phyloP scores from a whole-genome alignment of 2,113 vertebrate genomes.

The Callaeas wilsoni region DNA sequence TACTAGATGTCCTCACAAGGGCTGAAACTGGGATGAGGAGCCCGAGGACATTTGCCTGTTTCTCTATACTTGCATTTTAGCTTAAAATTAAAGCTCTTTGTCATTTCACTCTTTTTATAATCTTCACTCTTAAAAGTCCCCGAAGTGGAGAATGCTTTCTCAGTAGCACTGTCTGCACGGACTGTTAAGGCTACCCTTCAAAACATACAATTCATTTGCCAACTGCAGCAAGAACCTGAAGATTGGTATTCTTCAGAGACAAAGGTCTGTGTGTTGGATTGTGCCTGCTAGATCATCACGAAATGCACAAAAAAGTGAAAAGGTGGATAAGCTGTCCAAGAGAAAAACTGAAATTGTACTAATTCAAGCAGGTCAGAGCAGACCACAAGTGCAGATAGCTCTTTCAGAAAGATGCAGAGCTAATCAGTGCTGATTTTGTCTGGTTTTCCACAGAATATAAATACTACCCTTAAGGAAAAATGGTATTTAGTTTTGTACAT shows the following conservation, averaged over 20 bases:
- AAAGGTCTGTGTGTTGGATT: neutral
- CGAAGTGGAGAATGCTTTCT: neutral
- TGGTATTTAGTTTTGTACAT: neutral
- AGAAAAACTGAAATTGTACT: neutral
- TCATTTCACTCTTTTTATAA: conserved; percentile 11
- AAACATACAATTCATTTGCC: neutral
- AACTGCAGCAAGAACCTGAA: neutral
- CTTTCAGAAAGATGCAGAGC: neutral
- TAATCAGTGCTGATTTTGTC: neutral
- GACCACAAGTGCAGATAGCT: accelerated
- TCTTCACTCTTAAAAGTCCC: neutral
- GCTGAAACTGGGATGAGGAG: conserved; percentile 7
- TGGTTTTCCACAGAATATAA: neutral
- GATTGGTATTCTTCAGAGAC: neutral
- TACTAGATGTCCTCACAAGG: neutral
- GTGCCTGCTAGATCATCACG: neutral
- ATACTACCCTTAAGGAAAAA: neutral
- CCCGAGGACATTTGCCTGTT: conserved; percentile 29
- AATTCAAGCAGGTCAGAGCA: neutral
- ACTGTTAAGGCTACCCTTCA: neutral
- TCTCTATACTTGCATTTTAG: conserved; percentile 37
- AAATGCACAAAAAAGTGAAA: neutral
- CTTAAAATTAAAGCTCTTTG: conserved; percentile 53
- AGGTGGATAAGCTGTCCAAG: neutral
- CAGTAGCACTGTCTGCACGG: neutral